These are phyloP conservation scores for Copidosoma floridanum DNA, from an alignment of 1,140 invertebrate species.

Conservation along the genomic window DNA sequence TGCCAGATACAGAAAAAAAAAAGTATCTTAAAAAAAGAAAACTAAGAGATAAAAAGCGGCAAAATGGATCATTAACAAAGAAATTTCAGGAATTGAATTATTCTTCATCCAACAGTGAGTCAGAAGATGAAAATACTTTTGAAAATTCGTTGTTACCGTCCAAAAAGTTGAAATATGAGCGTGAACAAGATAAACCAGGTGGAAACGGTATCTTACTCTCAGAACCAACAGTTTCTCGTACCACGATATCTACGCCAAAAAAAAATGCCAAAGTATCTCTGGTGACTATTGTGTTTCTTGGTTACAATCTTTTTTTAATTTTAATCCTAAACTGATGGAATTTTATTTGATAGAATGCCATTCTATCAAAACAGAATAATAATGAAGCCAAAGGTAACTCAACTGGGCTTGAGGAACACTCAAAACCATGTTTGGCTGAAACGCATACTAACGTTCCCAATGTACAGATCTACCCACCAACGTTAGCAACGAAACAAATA, in stretches of 20 bases:
- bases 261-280: constrained; percentile 28
- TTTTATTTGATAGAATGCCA: no score
- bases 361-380: no score
- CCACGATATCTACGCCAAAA: constrained; percentile 38
- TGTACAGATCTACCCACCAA: constrained; percentile 84
- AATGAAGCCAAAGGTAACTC: no score
- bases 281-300: constrained; percentile 1
- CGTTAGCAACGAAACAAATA: constrained; percentile 84
- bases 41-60: constrained; percentile 39
- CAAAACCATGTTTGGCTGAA: constrained; percentile 87
- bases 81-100: constrained; percentile 26
- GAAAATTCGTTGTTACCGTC: constrained; percentile 36
- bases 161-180: constrained; percentile 41
- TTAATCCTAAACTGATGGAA: no score
- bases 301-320: no score
- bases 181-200: constrained; percentile 34
- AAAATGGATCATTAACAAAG: constrained; percentile 42
- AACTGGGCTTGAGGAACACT: constrained; percentile 52
- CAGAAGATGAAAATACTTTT: constrained; percentile 26
- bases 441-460: constrained; percentile 83
- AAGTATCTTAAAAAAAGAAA: constrained; percentile 47
- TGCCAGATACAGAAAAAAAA: constrained; percentile 40
- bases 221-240: constrained; percentile 52
- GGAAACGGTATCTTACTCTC: constrained; percentile 39
- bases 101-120: constrained; percentile 38